Percentiles rank a stretch among this genome's conserved stretches.
These are phyloP conservation scores for Oxyruncus cristatus DNA, from an alignment of 2,113 vertebrate species.

Conservation along the genomic window DNA sequence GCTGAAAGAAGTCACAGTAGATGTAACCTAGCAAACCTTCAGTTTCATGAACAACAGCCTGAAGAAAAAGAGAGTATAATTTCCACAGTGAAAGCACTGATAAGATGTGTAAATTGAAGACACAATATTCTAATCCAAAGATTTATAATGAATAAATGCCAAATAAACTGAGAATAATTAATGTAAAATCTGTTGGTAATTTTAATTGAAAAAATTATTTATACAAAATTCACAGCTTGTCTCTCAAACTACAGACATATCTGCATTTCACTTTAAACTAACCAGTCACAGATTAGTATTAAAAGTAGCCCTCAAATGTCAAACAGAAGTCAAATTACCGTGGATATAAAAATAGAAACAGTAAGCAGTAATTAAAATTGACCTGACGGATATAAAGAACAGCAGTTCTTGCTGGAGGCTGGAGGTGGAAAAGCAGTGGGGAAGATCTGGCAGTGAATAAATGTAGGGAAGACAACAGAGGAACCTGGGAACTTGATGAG, in stretches of 20 bases:
- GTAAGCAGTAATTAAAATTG: not conserved
- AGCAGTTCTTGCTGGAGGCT: not conserved
- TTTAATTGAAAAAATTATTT: not conserved
- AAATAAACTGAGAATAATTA: not conserved
- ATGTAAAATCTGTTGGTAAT: not conserved
- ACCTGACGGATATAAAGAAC: not conserved
- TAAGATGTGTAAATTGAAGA: not conserved
- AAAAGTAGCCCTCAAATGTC: not conserved
- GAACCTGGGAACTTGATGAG: not conserved
- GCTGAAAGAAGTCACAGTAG: constrained; percentile 97
- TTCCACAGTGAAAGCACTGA: not conserved
- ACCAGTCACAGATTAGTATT: not conserved
- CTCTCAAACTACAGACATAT: not conserved
- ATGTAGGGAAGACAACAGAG: not conserved
- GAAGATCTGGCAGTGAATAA: not conserved
- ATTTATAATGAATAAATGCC: not conserved
- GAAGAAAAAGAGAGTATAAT: not conserved
- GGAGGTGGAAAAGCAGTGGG: not conserved
- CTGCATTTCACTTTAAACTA: not conserved
- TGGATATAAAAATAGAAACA: not conserved
- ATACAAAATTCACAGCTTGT: not conserved
- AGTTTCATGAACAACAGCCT: constrained; percentile 95
- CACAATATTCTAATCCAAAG: not conserved
- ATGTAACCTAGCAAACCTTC: constrained; percentile 94
- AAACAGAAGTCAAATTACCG: not conserved